phyloP scores from a whole-genome alignment of 2,888 invertebrate species.

The Cheilosia grossa region DNA sequence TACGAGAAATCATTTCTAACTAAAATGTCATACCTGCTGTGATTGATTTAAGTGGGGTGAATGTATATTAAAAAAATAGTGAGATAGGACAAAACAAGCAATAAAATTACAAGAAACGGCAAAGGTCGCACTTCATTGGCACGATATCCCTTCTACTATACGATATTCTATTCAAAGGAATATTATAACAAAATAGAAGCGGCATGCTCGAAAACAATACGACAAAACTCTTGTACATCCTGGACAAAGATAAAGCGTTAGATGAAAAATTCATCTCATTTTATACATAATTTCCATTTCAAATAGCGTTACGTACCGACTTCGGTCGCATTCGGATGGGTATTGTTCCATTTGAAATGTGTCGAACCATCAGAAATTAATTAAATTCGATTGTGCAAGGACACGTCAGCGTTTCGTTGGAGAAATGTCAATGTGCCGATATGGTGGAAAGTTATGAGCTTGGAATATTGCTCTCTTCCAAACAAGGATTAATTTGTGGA shows the following conservation, averaged over 20 bases:
- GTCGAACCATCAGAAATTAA: constrained; percentile 41
- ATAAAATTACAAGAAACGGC: no score
- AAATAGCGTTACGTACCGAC: constrained; percentile 33
- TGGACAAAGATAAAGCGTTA: not conserved
- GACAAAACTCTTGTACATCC: not conserved
- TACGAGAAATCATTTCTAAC: no score
- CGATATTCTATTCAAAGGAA: not conserved
- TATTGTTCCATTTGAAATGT: constrained; percentile 10
- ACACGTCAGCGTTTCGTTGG: constrained; percentile 17
- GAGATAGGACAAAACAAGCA: no score
- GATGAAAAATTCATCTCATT: not conserved
- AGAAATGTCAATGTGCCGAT: not conserved
- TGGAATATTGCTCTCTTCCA: not conserved
- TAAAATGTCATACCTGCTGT: no score
- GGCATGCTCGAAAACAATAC: not conserved
- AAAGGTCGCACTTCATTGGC: no score
- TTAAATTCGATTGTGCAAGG: constrained; percentile 54
- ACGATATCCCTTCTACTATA: no score
- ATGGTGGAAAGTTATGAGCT: not conserved
- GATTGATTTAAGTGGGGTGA: no score
- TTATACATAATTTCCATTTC: constrained; percentile 29
- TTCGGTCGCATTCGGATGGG: not conserved
- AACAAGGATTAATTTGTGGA: not conserved
- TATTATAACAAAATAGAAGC: constrained; percentile 16
- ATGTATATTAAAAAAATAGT: no score